Evolutionary conservation across 2,888 invertebrate species (phyloP).

Genomic region (Archips xylosteana): DNA sequence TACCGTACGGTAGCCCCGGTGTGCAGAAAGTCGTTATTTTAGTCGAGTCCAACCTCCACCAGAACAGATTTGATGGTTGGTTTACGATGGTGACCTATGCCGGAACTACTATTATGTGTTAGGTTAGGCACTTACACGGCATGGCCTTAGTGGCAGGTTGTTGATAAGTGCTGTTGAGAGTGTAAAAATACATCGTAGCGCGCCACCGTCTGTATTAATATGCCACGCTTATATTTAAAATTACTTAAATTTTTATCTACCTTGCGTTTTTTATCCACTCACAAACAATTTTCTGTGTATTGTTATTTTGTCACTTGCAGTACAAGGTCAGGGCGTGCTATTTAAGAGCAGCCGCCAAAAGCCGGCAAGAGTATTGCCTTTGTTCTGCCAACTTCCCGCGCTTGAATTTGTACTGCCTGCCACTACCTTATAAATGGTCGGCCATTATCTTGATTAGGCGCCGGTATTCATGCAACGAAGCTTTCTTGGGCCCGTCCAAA

Average conservation of each 20-base stretch:
- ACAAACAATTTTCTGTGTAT: neutral
- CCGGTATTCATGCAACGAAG: constrained; percentile 33
- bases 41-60: too few species aligned
- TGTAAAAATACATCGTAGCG: too few species aligned
- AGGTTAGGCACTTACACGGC: too few species aligned
- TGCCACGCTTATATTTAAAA: neutral
- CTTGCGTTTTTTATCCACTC: neutral
- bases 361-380: neutral
- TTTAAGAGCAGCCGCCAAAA: neutral
- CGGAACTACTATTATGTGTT: too few species aligned
- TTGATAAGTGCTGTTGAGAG: too few species aligned
- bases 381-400: neutral
- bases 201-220: too few species aligned
- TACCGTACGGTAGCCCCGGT: too few species aligned
- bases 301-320: neutral
- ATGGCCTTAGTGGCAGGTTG: too few species aligned
- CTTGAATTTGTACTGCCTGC: neutral
- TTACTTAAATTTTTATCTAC: neutral
- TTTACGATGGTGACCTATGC: too few species aligned
- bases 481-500: constrained; percentile 35
- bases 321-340: neutral
- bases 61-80: too few species aligned
- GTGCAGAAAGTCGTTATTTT: too few species aligned
- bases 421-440: neutral
- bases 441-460: constrained; percentile 2